Evolutionary conservation across 2,888 invertebrate genomes (phyloP), one percentile per base, ranked within the genome.

Genomic region (Synergus itoensis): DNA sequence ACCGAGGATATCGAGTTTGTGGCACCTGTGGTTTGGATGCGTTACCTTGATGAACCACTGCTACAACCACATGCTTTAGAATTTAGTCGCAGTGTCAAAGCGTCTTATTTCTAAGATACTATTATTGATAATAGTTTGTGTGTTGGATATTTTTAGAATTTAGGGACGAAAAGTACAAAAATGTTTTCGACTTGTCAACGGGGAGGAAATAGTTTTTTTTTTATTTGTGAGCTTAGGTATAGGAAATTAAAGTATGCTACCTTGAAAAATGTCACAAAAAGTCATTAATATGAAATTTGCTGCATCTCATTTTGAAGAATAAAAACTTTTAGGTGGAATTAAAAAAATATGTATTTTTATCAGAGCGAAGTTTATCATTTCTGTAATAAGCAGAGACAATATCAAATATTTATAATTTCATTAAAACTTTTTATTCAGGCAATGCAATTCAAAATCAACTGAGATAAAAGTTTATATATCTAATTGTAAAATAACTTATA

Each of bases 11-110:
- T 28, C 28, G 53, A 53, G 53, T n/a, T 53, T 53, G 53, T 53
- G 53, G 53, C 53, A 53, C 53, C 53, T 53, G 53, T 53, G 53
- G 53, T 53, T 53, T 53, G 53, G 53, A n/a, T 53, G 53, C n/a
- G n/a, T 53, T 16, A 53, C 53, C 53, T 53, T 53, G 53, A n/a
- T n/a, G 4, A 36, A n/a, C 53, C n/a, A n/a, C 53, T 53, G 53
- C n/a, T n/a, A 53, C 53, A 53, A 53, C n/a, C 53, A n/a, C 53
- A 53, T 53, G 53, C 53, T n/a, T n/a, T 43, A 43, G 5, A 36
- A 36, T 36, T 36, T 53, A 53, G n/a, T 8, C 1, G 3, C 53
- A n/a, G 9, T n/a, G 9, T 8, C 53, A n/a, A n/a, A n/a, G n/a
- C n/a, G 8, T 53, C 8, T 53, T 53, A n/a, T 53, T n/a, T 2